These are phyloP conservation scores for Drosophila picticornis DNA, from an alignment of 2,888 invertebrate genomes.

Conservation along the genomic window DNA sequence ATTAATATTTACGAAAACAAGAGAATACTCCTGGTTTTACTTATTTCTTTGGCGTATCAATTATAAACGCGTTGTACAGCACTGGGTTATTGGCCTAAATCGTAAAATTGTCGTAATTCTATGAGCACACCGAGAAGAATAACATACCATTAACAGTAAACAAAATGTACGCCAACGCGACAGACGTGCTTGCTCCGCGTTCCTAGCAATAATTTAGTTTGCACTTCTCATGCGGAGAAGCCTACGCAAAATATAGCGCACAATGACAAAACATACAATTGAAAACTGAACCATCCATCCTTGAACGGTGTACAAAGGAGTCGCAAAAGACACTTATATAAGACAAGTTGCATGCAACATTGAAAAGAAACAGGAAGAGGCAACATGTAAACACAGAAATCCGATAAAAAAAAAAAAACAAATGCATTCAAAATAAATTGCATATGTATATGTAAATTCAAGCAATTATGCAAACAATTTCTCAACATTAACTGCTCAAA, in stretches of 20 bases:
- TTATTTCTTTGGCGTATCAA: not conserved
- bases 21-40: not conserved
- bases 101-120: slow-evolving; percentile 20
- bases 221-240: slow-evolving; percentile 14
- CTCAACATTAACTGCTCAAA: slow-evolving; percentile 17
- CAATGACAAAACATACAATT: slow-evolving; percentile 20
- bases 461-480: slow-evolving; percentile 45
- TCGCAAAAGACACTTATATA: slow-evolving; percentile 16
- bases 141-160: slow-evolving; percentile 50
- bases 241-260: slow-evolving; percentile 31
- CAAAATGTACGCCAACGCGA: slow-evolving; percentile 45
- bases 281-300: slow-evolving; percentile 10
- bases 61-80: slow-evolving; percentile 2
- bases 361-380: slow-evolving; percentile 8
- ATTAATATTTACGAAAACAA: not conserved
- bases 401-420: slow-evolving; percentile 18
- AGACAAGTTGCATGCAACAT: slow-evolving; percentile 30
- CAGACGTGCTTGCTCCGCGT: slow-evolving; percentile 35
- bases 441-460: slow-evolving; percentile 21
- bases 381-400: slow-evolving; percentile 29
- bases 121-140: slow-evolving; percentile 12
- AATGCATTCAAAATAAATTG: slow-evolving; percentile 36
- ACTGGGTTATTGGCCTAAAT: slow-evolving; percentile 18
- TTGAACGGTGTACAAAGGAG: slow-evolving; percentile 3
- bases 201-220: slow-evolving; percentile 1